Evolutionary conservation across 2,797 vertebrate species (phyloP), one percentile per base, ranked within the genome.

Genomic region (Sparus aurata): DNA sequence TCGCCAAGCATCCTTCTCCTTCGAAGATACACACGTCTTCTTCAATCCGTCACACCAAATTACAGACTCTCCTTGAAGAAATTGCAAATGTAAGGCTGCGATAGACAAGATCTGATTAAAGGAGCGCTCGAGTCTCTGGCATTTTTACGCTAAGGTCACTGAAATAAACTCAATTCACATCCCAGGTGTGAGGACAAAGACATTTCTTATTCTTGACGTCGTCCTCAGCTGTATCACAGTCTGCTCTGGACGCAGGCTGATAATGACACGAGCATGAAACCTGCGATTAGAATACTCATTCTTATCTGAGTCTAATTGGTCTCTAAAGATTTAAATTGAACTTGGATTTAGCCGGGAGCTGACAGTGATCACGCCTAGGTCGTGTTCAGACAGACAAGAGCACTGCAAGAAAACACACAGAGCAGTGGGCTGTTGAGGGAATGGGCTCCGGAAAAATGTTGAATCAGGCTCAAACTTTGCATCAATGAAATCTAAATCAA

Each of bases 11-110:
- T 38, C 4, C 18, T 62, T 45, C 25, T 55, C 30, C 23, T 17
- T 54, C 65, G 67, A 49, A 58, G 54, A 77, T 63, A 30, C 45
- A 58, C 67, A 63, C 7, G 43, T 84, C 88, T 1, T 30, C 69
- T 83, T 73, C 82, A 69, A 77, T 61, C 62, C 74, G 75, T 83
- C 85, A 84, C n/a, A 61, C 12, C 41, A 25, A 82, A 87, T 89
- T 77, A 87, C 69, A 67, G 4, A 4, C 63, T 70, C 69, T 49
- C 74, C 65, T 78, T n/a, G 0, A 45, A 68, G 52, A 78, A 77
- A 84, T 53, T 53, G 64, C 25, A 77, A 76, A 87, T 72, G 49
- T 49, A 66, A 4, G 18, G 23, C 38, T 70, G 72, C 58, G 71
- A 80, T 47, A 20, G 9, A 49, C 30, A 45, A 62, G 69, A 84